Evolutionary conservation across 2,888 invertebrate genomes (phyloP), one percentile per base, ranked within the genome.

Genomic region (Leptodirus hochenwartii): DNA sequence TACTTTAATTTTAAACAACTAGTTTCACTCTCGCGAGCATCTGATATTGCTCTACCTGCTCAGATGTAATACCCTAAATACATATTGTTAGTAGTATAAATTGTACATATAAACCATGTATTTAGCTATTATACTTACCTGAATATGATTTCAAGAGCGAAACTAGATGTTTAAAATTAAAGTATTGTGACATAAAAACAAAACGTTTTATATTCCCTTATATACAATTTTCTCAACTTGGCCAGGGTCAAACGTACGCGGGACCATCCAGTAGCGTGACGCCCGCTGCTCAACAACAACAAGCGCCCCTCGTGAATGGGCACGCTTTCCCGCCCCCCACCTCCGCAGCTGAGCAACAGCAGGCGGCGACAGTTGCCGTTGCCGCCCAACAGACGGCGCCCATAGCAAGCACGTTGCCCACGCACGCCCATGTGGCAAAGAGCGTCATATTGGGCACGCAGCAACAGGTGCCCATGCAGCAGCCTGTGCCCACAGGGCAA

Each of bases 221-320:
- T n/a, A n/a, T n/a, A n/a, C n/a, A n/a, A n/a, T n/a, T n/a, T n/a
- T n/a, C n/a, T n/a, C n/a, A n/a, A n/a, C n/a, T n/a, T n/a, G n/a
- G n/a, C 37, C 55, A 53, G 31, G 50, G 51, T 27, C 56, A 56
- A 37, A 51, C 51, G 5, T 56, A 52, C 34, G 47, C 51, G 5
- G 36, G 38, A 3, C 35, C 34, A 4, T 34, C 37, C 5, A 24
- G 31, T 12, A 29, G 29, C 3, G 10, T 6, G 8, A 17, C 28
- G 3, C 20, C 6, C 2, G 10, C 8, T 15, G 43, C 47, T 10
- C 15, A 16, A 8, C 11, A 27, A 10, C 11, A 23, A 6, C 33
- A 30, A 14, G 8, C 38, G 31, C 46, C 52, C 0, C 43, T 54
- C 30, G 50, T 55, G 14, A 56, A 56, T 34, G 56, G 56, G 4